Evolutionary conservation across 2,113 vertebrate species (phyloP).

Genomic region (Dromiciops gliroides): DNA sequence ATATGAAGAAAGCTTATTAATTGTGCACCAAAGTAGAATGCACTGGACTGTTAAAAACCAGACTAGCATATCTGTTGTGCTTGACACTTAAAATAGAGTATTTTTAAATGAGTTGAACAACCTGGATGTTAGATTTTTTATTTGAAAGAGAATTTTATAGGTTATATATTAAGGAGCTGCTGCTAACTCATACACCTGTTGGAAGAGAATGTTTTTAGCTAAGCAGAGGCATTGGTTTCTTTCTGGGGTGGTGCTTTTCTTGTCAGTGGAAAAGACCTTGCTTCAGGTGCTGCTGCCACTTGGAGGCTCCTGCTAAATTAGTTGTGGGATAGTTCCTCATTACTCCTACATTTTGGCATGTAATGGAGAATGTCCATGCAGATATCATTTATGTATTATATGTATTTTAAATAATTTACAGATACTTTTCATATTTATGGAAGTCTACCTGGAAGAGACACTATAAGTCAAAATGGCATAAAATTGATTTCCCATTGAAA

Average conservation of each 20-base stretch:
- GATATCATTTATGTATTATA: background rate
- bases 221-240: background rate
- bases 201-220: conserved; percentile 20
- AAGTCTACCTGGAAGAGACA: background rate
- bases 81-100: conserved; percentile 33
- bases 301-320: background rate
- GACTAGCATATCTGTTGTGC: background rate
- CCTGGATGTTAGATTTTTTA: background rate
- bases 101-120: conserved; percentile 28
- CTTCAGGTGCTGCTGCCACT: background rate
- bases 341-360: background rate
- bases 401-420: background rate
- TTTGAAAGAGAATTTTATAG: conserved; percentile 7
- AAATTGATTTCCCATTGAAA: background rate
- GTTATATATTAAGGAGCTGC: background rate
- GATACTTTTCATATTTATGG: background rate
- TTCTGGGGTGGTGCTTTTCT: conserved; percentile 23
- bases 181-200: conserved; percentile 16
- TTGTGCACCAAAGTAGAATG: background rate
- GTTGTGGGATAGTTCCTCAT: conserved; percentile 21
- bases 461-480: background rate
- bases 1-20: background rate
- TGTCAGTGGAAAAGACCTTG: background rate
- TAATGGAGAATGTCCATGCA: conserved; percentile 12
- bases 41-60: background rate